Evolutionary conservation across 2,888 invertebrate genomes (phyloP), one percentile per base, ranked within the genome.

Genomic region (Melinaea menophilus): DNA sequence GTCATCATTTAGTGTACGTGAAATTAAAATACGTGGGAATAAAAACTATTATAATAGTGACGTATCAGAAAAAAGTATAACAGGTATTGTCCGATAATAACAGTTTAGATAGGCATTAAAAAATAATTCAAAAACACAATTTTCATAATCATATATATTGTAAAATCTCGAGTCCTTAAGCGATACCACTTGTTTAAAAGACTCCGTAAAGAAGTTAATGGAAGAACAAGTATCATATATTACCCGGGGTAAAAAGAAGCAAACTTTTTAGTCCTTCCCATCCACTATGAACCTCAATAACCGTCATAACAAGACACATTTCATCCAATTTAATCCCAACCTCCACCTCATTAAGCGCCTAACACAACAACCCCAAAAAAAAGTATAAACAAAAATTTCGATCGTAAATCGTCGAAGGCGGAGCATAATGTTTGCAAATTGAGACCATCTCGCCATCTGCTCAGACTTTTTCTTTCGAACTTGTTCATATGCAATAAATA

Each of bases 371-470:
- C 59, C 71, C 67, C 63, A 69, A 68, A 67, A 72, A 69, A 70
- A 67, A 68, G 66, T 61, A 71, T 69, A 68, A 71, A 73, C 66
- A 70, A 72, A 70, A 75, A 71, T 41, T 57, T 62, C 31, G 67
- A 56, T 65, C 67, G 62, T 65, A 67, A 69, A 67, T 69, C 67
- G 58, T 58, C 61, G 62, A 66, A 68, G 61, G 63, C 57, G 51
- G 54, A 55, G 72, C 75, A 81, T 82, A 80, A 81, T 80, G 77
- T 77, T 83, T 79, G 80, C 80, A 84, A 85, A 84, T 86, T 83
- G 77, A 76, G 74, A 75, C 70, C 67, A 54, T 59, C 64, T 63
- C 62, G 48, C 56, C 65, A 48, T 22, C 72, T 56, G 41, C 72
- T 69, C 61, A 67, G 73, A 69, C 73, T 76, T 79, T 80, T 79